A percentile compares a stretch with the other conserved stretches of the same genome.
phyloP scores from a whole-genome alignment of 2,113 vertebrate species.

The Uria lomvia region DNA sequence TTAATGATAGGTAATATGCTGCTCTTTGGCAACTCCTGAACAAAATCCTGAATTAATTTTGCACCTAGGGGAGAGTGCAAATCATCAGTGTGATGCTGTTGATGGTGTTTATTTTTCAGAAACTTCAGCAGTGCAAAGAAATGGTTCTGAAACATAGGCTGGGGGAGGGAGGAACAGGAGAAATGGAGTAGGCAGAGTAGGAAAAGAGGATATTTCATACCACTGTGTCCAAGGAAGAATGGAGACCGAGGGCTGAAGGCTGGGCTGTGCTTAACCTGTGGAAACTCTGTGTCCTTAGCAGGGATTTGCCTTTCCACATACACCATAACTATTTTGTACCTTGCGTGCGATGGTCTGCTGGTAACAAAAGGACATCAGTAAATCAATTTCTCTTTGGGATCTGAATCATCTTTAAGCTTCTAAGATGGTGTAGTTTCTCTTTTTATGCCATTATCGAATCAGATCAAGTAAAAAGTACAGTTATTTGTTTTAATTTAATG shows the following conservation, averaged over 20 bases:
- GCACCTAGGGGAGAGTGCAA: background rate
- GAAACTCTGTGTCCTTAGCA: background rate
- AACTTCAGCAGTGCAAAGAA: background rate
- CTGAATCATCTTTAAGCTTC: background rate
- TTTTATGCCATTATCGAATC: background rate
- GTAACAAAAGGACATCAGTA: background rate
- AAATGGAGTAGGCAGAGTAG: background rate
- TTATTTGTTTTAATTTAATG: background rate
- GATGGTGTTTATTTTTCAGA: background rate
- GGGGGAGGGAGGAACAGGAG: background rate
- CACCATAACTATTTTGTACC: rapidly evolving
- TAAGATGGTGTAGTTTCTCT: background rate
- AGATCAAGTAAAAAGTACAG: background rate
- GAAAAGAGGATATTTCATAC: background rate
- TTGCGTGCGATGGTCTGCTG: background rate
- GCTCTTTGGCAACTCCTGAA: slow-evolving; percentile 11
- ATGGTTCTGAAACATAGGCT: background rate
- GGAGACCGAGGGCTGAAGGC: background rate
- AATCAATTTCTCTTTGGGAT: background rate
- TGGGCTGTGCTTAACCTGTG: background rate
- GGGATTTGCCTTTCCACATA: background rate
- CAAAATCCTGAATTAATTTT: slow-evolving; percentile 18
- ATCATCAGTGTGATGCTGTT: background rate
- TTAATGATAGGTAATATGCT: background rate
- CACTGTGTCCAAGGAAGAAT: background rate